Evolutionary conservation across 2,888 invertebrate genomes (phyloP), one percentile per base, ranked within the genome.

Genomic region (Ceriagrion tenellum): DNA sequence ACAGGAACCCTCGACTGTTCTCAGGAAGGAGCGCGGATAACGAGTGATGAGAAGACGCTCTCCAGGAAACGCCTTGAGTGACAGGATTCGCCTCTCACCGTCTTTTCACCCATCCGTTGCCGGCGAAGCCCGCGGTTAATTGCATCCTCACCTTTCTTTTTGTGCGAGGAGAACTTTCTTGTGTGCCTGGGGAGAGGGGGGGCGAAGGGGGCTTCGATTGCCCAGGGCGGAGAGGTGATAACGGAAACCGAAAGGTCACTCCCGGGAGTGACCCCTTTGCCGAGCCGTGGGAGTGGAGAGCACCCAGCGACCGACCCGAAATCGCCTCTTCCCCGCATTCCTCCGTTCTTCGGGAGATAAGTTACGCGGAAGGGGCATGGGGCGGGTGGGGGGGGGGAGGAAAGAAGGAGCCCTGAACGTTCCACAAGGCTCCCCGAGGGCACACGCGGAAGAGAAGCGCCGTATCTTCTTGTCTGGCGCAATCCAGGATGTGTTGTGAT

Each of bases 191-290:
- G 35, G 81, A 35, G 81, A 81, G 2, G 81, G 81, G 81, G 35
- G 35, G 81, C 81, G 81, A 81, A 4, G 81, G 81, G 81, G 35
- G 16, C 81, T 81, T 1, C n/a, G 69, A 69, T 69, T 69, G 69
- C 69, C 69, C 81, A 13, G 81, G 47, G 8, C 4, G 47, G 81
- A 35, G 81, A 81, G 35, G 26, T 81, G 81, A 81, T 81, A 81
- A 81, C 81, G 81, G 81, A 81, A 81, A 81, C 81, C 35, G 35
- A 81, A 35, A 81, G 81, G 81, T 81, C 81, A 81, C 81, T 13
- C 26, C 35, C 35, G 30, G 35, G 81, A 35, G 81, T 81, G 81
- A 81, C 81, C 81, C 81, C 81, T 26, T 16, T 13, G 35, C 35
- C 35, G 1, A 13, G 81, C 81, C 81, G 69, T 69, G 69, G 69